Evolutionary conservation across 2,113 vertebrate genomes (phyloP).

Genomic region (Syrmaticus mikado): DNA sequence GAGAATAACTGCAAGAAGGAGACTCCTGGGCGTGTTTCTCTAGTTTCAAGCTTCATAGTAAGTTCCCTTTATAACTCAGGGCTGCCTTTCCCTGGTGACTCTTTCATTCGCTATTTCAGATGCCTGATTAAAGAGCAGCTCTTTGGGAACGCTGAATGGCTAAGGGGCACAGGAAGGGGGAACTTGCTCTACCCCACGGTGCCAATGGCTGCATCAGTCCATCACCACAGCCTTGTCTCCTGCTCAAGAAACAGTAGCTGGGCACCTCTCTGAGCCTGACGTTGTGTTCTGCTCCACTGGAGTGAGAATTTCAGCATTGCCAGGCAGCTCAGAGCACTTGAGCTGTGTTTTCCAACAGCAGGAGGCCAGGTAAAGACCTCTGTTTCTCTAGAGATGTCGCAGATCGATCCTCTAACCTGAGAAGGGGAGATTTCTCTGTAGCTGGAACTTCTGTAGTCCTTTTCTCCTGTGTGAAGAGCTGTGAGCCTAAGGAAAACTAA

Average conservation of each 20-base stretch:
- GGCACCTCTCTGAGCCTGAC: not conserved
- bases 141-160: not conserved
- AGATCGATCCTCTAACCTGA: not conserved
- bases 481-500: not conserved
- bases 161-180: not conserved
- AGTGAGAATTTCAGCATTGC: not conserved
- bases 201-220: not conserved
- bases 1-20: not conserved
- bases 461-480: not conserved
- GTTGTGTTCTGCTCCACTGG: not conserved
- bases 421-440: not conserved
- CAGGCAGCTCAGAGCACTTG: not conserved
- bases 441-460: not conserved
- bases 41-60: not conserved
- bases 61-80: not conserved
- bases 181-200: not conserved
- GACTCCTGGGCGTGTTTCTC: not conserved
- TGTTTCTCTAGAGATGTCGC: not conserved
- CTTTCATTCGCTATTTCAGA: not conserved
- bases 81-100: rapidly evolving
- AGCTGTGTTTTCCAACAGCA: not conserved
- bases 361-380: not conserved
- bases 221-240: not conserved
- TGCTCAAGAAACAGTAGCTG: not conserved
- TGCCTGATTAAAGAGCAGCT: not conserved